Evolutionary conservation across 2,888 invertebrate species (phyloP), one percentile per base, ranked within the genome.

Genomic region (Andrena fulva): DNA sequence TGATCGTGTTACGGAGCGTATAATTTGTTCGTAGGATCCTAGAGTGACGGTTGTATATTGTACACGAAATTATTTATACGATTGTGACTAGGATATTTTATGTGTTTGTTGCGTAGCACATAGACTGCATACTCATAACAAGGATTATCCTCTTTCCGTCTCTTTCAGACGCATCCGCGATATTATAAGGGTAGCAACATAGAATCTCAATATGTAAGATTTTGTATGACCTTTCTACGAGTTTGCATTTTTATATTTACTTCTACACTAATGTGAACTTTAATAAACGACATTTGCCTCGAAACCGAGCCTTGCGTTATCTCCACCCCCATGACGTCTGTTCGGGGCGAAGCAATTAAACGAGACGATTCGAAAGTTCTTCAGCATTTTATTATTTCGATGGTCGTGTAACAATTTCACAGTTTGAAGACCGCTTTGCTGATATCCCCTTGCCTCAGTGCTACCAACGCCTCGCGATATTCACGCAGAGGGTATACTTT

Each of bases 351-450:
- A 56, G 48, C 48, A 7, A 76, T n/a, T 7, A 7, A 63, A 42
- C 12, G 31, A 10, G 2, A 27, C 1, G 7, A 24, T 50, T 24
- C 42, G 8, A 56, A 7, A 56, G 16, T n/a, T 16, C 0, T 64
- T 10, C n/a, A 70, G 20, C 24, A 6, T 7, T 73, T 73, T 60
- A 69, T 66, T 64, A 0, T 20, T 35, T 52, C 12, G 2, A 42
- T 20, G 16, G 35, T 54, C 3, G 3, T 16, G 6, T 8, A 0
- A 52, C 42, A 0, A 8, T 7, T 67, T 90, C 89, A 93, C 68
- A 95, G 80, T 90, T 95, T 95, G 85, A 96, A 96, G n/a, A 96
- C 92, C 3, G 95, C 96, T 92, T 96, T 96, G 4, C 96, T 95
- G 70, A 96, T 95, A 0, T 91, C 90, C 2, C 96, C 96, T 0